These are phyloP conservation scores for Phaethornis superciliosus DNA, from an alignment of 2,113 vertebrate genomes.

Conservation along the genomic window DNA sequence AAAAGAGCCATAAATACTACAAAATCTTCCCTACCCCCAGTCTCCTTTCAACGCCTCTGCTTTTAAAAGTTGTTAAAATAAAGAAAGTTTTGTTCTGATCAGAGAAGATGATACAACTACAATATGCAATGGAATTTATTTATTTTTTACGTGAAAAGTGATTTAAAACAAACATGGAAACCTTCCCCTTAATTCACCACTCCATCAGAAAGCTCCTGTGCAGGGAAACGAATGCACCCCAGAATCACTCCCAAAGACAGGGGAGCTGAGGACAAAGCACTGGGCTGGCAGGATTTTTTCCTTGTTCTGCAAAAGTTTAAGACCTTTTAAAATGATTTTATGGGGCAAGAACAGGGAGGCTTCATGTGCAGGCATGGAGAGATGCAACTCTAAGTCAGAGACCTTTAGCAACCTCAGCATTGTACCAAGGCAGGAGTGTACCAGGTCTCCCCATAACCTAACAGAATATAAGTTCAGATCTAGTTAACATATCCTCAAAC, in stretches of 20 bases:
- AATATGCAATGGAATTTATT: rapidly evolving
- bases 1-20: neutral
- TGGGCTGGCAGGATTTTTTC: neutral
- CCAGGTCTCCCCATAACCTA: neutral
- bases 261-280: rapidly evolving
- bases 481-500: neutral
- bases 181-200: rapidly evolving
- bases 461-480: rapidly evolving
- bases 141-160: neutral
- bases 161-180: neutral
- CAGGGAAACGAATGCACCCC: rapidly evolving
- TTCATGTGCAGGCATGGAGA: rapidly evolving
- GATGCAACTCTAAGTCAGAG: neutral
- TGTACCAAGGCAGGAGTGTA: rapidly evolving
- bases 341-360: rapidly evolving
- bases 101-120: rapidly evolving
- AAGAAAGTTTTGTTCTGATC: neutral
- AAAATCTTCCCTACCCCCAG: rapidly evolving
- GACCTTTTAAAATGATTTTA: neutral
- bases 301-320: neutral
- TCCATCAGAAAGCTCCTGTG: neutral
- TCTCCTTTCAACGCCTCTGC: rapidly evolving
- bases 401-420: neutral
- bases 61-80: neutral
- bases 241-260: rapidly evolving